Evolutionary conservation across 1,140 invertebrate genomes (phyloP).

Genomic region (Drosophila sturtevanti): DNA sequence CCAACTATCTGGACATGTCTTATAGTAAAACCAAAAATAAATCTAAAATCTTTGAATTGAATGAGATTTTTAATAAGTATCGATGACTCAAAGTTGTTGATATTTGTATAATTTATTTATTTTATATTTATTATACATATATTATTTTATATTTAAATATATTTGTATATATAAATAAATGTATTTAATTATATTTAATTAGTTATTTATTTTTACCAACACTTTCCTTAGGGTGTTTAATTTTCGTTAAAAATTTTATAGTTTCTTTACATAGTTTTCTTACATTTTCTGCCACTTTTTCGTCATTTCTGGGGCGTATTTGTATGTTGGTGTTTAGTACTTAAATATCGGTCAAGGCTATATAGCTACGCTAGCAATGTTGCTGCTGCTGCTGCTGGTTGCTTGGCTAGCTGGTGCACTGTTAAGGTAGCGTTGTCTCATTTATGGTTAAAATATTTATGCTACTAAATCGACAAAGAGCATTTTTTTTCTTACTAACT

Average conservation of each 20-base stretch:
- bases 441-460: constrained; percentile 46
- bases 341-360: constrained; percentile 73
- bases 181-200: too few species aligned
- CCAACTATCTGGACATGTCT: too few species aligned
- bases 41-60: too few species aligned
- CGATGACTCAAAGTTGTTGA: too few species aligned
- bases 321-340: constrained; percentile 41
- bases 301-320: constrained; percentile 25
- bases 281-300: constrained; percentile 44
- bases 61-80: too few species aligned
- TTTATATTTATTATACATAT: too few species aligned
- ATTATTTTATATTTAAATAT: too few species aligned
- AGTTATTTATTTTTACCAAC: background rate
- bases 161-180: too few species aligned
- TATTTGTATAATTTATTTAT: too few species aligned
- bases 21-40: too few species aligned
- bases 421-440: constrained; percentile 35
- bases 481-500: constrained; percentile 7
- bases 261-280: background rate
- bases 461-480: constrained; percentile 50
- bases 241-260: background rate
- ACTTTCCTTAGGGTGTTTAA: background rate
- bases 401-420: constrained; percentile 24
- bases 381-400: too few species aligned
- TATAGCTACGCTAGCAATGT: background rate